Percentiles rank a stretch among this genome's conserved stretches.
Conservation (phyloP, 2,888 invertebrate genomes). For the Entomobrya multifasciata region DNA sequence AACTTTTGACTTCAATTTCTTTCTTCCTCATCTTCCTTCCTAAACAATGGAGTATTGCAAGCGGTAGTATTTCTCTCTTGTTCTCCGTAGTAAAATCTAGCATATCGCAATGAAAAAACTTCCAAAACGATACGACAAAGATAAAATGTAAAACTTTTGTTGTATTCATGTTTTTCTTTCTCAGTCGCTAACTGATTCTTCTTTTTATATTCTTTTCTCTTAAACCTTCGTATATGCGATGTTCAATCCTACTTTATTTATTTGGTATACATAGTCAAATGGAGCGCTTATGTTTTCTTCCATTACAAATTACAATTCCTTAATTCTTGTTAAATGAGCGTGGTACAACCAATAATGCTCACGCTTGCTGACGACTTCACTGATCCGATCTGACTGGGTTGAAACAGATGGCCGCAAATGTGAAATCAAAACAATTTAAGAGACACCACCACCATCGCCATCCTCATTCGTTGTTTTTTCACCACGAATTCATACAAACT, state of each 20-base stretch:
- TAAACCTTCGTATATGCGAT: neutral
- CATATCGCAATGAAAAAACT: neutral
- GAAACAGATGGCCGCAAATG: slow-evolving; percentile 73
- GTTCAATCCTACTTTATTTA: neutral
- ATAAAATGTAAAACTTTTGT: slow-evolving; percentile 31
- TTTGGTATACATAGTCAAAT: slow-evolving; percentile 33
- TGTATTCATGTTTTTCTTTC: slow-evolving; percentile 25
- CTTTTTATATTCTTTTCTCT: slow-evolving; percentile 1
- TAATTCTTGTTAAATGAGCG: slow-evolving; percentile 63
- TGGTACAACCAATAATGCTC: slow-evolving; percentile 61
- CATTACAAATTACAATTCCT: slow-evolving; percentile 9
- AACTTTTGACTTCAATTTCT: slow-evolving; percentile 61
- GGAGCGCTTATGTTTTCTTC: slow-evolving; percentile 21
- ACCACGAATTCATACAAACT: too few species aligned
- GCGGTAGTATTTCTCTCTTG: slow-evolving; percentile 24
- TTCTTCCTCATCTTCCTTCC: neutral
- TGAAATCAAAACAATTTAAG: slow-evolving; percentile 71
- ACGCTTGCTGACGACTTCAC: slow-evolving; percentile 67
- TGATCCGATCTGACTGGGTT: slow-evolving; percentile 70
- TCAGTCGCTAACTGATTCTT: too few species aligned
- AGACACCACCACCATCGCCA: slow-evolving; percentile 51
- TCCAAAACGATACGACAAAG: slow-evolving; percentile 20
- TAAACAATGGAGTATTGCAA: neutral
- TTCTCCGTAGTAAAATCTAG: slow-evolving; percentile 33
- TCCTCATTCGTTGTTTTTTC: slow-evolving; percentile 21